Evolutionary conservation across 2,888 invertebrate genomes (phyloP).

Genomic region (Chalcosyrphus nemorum): DNA sequence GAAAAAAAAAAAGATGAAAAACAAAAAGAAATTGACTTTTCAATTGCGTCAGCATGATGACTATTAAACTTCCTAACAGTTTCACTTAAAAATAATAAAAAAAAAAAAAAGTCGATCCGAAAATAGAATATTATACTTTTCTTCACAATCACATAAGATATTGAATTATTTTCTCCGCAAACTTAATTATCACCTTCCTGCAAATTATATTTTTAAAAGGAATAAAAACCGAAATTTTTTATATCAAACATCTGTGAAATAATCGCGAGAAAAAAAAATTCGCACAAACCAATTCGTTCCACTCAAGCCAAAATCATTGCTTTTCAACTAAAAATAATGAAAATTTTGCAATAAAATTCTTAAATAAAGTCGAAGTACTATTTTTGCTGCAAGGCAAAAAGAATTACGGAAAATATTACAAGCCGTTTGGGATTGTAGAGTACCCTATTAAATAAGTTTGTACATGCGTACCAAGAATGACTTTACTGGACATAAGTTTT

Average conservation of each 20-base stretch:
- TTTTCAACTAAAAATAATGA: conserved; percentile 5
- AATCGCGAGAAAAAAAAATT: not conserved
- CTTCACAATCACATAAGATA: not conserved
- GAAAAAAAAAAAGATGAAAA: not conserved
- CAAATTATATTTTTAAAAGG: not conserved
- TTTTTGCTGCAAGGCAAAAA: not conserved
- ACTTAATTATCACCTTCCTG: conserved; percentile 26
- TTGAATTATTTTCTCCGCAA: conserved; percentile 3
- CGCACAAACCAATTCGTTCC: not conserved
- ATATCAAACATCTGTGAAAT: conserved; percentile 7
- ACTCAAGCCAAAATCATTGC: not conserved
- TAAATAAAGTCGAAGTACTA: conserved; percentile 26
- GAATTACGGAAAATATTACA: not conserved
- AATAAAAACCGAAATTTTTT: not conserved
- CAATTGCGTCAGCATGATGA: conserved; percentile 17
- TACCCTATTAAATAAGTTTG: not conserved
- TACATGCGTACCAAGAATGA: too few relatives aligned
- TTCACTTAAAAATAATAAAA: not conserved
- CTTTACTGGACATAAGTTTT: too few relatives aligned
- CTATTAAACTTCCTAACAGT: not conserved
- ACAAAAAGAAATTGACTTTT: conserved; percentile 1
- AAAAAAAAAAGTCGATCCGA: not conserved
- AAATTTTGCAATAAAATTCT: conserved; percentile 23
- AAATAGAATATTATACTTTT: not conserved
- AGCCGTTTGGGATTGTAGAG: not conserved